Evolutionary conservation across 2,797 vertebrate species (phyloP), one percentile per base, ranked within the genome.

Genomic region (Aplochiton taeniatus): DNA sequence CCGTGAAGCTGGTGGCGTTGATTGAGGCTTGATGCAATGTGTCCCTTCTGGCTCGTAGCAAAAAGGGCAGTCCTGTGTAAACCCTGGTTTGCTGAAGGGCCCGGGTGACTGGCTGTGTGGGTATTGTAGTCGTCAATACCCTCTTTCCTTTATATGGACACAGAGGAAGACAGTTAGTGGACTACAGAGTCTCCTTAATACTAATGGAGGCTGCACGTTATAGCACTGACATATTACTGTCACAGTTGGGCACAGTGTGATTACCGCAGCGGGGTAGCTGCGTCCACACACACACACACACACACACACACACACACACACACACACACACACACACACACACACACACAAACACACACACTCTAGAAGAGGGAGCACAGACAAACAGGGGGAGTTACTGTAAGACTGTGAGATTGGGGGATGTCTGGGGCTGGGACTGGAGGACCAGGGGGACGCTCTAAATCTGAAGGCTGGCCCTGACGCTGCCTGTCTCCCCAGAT

Each of bases 401-500:
- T 2, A 3, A 31, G 31, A 69, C 74, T 69, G 5, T 20, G 47
- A 51, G 73, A 68, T 67, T 55, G 62, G 70, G 69, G 75, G 58
- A 52, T 44, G 69, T 69, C 66, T 55, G 69, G 69, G 66, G 55
- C 54, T 52, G 66, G 66, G 65, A 65, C 72, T 70, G 63, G 61
- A 58, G 74, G 64, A 65, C 67, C 63, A 55, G 69, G 47, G 71
- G 64, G 66, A 80, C 50, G 58, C 52, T 61, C 81, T 85, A 80
- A 78, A 80, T 85, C 75, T 79, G 83, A 69, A 74, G 74, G 70
- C 7, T n/a, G 76, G 75, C 77, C 77, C 81, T 56, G 19, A 69
- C 72, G 66, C 82, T 82, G 85, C 78, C 80, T 74, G 76, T 64
- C 61, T 73, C 61, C 73, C 70, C 79, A 87, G 90, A 92, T 91